These are phyloP conservation scores for Acromyrmex charruanus DNA, from an alignment of 1,140 invertebrate genomes.

Conservation along the genomic window DNA sequence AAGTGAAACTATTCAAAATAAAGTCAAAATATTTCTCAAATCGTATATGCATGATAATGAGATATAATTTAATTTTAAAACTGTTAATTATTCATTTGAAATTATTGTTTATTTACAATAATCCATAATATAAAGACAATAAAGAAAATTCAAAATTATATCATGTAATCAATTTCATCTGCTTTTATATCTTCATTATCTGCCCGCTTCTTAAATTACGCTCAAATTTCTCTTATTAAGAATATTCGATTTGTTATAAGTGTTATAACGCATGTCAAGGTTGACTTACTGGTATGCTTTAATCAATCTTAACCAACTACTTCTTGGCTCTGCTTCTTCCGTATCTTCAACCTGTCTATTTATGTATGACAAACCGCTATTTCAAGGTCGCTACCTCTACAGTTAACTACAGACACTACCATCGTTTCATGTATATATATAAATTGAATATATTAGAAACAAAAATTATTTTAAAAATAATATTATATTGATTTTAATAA, in stretches of 20 bases:
- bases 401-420: slow-evolving; percentile 9
- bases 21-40: not conserved
- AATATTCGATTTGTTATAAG: slow-evolving; percentile 34
- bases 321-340: slow-evolving; percentile 63
- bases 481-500: not conserved
- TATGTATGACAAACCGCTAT: slow-evolving; percentile 56
- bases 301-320: slow-evolving; percentile 58
- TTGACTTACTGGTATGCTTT: slow-evolving; percentile 27
- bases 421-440: not conserved
- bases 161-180: slow-evolving; percentile 36
- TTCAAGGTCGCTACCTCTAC: slow-evolving; percentile 63
- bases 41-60: not conserved
- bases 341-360: slow-evolving; percentile 61
- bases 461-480: slow-evolving; percentile 4
- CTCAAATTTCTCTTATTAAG: slow-evolving; percentile 3
- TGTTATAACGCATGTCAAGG: slow-evolving; percentile 25
- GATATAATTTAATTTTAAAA: not conserved
- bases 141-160: not conserved
- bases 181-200: not conserved
- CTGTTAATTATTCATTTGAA: not conserved
- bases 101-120: slow-evolving; percentile 21
- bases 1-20: not conserved
- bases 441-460: not conserved
- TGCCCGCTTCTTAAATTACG: not conserved
- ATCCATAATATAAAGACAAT: not conserved